phyloP scores from a whole-genome alignment of 2,113 vertebrate genomes.

The Chionodraco myersi region DNA sequence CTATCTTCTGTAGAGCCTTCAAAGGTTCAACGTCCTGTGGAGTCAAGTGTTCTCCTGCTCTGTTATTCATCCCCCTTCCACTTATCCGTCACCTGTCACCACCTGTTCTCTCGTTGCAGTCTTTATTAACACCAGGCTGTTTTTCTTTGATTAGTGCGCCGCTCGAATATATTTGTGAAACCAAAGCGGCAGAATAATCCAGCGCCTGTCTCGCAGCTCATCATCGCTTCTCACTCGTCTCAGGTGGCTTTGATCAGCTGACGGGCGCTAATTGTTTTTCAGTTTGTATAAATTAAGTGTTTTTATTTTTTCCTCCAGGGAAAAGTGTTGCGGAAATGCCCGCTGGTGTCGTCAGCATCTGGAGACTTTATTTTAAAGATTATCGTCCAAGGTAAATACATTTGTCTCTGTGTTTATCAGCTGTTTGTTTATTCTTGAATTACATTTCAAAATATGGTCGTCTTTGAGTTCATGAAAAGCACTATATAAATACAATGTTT shows the following conservation, averaged over 20 bases:
- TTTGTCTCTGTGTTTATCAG: background rate
- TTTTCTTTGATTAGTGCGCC: conserved; percentile 25
- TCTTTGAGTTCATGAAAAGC: too few relatives aligned
- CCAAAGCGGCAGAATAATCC: conserved; percentile 48
- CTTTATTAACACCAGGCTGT: background rate
- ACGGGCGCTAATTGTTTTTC: conserved; percentile 10
- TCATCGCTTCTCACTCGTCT: conserved; percentile 27
- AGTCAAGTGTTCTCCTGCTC: too few relatives aligned
- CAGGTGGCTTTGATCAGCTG: conserved; percentile 44
- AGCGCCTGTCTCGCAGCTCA: conserved; percentile 37
- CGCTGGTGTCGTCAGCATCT: conserved; percentile 59
- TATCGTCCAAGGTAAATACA: conserved; percentile 76
- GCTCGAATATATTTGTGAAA: conserved; percentile 28
- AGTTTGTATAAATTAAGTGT: background rate
- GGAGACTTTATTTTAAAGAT: conserved; percentile 72
- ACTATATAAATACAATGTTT: too few relatives aligned
- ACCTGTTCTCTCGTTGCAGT: background rate
- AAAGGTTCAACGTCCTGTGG: background rate
- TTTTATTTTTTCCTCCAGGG: conserved; percentile 62
- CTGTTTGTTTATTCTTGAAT: background rate
- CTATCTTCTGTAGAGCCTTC: background rate
- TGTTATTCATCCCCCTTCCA: too few relatives aligned
- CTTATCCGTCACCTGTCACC: conserved; percentile 17
- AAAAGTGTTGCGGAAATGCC: conserved; percentile 77
- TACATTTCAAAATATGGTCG: too few relatives aligned